Evolutionary conservation across 2,113 vertebrate genomes (phyloP).

Genomic region (Martes martes): DNA sequence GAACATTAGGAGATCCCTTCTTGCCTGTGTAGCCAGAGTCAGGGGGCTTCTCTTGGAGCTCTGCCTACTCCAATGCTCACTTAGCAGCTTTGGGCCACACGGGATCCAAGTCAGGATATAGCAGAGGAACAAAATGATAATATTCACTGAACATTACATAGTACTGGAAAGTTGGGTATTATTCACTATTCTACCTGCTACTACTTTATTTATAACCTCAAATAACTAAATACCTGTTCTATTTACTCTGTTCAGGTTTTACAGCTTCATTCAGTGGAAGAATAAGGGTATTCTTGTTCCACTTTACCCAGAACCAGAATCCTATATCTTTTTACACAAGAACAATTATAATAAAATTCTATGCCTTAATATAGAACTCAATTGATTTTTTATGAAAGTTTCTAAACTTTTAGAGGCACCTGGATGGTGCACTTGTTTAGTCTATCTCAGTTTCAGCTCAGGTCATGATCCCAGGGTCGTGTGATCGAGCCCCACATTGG

Average conservation of each 20-base stretch:
- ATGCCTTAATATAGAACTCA: background rate
- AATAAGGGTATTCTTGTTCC: background rate
- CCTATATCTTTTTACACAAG: background rate
- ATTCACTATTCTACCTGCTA: background rate
- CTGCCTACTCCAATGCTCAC: background rate
- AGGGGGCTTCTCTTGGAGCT: background rate
- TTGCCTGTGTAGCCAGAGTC: background rate
- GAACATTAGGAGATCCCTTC: background rate
- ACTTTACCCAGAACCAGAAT: background rate
- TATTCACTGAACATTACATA: background rate
- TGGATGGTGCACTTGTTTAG: background rate
- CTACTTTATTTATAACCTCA: background rate
- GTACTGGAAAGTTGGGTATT: background rate
- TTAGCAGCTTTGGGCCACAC: background rate
- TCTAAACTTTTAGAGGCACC: background rate
- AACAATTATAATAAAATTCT: background rate
- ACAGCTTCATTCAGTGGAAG: background rate
- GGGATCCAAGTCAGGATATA: background rate
- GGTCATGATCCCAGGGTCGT: background rate
- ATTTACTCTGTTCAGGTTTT: background rate
- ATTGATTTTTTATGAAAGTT: background rate
- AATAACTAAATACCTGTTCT: background rate
- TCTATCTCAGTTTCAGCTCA: background rate
- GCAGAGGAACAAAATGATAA: background rate
- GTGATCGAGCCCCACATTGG: background rate